phyloP scores from a whole-genome alignment of 1,140 invertebrate species.

The Macrocentrus cingulum region DNA sequence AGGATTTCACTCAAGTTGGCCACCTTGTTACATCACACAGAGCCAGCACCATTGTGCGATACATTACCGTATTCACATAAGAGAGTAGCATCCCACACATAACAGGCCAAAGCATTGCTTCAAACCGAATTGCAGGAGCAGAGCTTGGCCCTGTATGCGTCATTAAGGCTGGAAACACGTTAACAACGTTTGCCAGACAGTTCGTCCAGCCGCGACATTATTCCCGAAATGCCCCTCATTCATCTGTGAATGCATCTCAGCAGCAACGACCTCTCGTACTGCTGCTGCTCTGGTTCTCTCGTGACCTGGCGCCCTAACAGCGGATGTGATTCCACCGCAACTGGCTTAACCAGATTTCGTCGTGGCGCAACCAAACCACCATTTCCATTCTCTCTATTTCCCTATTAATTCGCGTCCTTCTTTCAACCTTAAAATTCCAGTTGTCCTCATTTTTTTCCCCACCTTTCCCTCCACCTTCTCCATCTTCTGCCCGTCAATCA shows the following conservation, averaged over 20 bases:
- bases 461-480: neutral
- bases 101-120: too few species aligned
- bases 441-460: neutral
- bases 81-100: too few species aligned
- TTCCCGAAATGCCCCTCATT: slow-evolving; percentile 32
- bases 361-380: slow-evolving; percentile 24
- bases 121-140: slow-evolving; percentile 48
- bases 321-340: slow-evolving; percentile 14
- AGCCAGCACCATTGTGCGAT: too few species aligned
- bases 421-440: neutral
- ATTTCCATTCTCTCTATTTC: slow-evolving; percentile 6
- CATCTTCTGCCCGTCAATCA: too few species aligned
- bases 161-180: slow-evolving; percentile 52
- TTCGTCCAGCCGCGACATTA: slow-evolving; percentile 44
- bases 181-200: slow-evolving; percentile 42
- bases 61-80: too few species aligned
- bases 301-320: slow-evolving; percentile 19
- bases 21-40: too few species aligned
- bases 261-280: slow-evolving; percentile 1
- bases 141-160: slow-evolving; percentile 48
- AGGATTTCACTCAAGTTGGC: too few species aligned
- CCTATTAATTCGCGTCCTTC: slow-evolving; percentile 18
- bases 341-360: slow-evolving; percentile 29
- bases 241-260: slow-evolving; percentile 2
- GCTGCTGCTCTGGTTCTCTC: neutral